Evolutionary conservation across 2,888 invertebrate species (phyloP).

Genomic region (Chymomyza fuscimana): DNA sequence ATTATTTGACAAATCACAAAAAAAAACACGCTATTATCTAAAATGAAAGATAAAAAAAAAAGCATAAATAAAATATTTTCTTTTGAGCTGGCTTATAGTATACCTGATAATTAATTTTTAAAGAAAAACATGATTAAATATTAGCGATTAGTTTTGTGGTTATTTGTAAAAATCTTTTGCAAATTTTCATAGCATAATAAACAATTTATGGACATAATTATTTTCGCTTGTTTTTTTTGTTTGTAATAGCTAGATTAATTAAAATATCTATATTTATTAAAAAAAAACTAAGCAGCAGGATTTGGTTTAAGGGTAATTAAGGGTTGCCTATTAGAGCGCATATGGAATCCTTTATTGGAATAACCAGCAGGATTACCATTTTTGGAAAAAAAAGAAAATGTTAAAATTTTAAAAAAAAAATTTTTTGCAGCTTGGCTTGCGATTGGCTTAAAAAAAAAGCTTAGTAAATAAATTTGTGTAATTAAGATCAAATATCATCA

Average conservation of each 20-base stretch:
- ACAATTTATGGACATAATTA: not conserved
- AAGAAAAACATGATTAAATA: not conserved
- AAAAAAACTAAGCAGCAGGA: no score
- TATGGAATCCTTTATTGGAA: no score
- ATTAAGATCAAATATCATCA: conserved; percentile 63
- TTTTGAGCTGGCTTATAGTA: not conserved
- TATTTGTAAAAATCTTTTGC: not conserved
- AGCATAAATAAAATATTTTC: not conserved
- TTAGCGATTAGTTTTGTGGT: not conserved
- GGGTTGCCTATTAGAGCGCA: no score
- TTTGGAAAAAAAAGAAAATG: no score
- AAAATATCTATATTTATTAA: no score
- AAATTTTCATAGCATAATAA: not conserved
- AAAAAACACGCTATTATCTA: not conserved
- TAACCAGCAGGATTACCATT: no score
- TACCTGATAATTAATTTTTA: conserved; percentile 52
- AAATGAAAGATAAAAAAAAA: not conserved
- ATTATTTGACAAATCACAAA: conserved; percentile 23
- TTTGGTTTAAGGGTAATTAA: no score
- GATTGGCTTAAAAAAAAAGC: no score
- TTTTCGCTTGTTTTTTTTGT: no score
- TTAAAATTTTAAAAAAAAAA: no score
- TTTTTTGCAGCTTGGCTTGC: no score
- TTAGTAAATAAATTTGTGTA: conserved; percentile 38
- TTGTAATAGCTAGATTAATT: no score